Evolutionary conservation across 1,140 invertebrate species (phyloP), one percentile per base, ranked within the genome.

Genomic region (Dendrolimus punctatus): DNA sequence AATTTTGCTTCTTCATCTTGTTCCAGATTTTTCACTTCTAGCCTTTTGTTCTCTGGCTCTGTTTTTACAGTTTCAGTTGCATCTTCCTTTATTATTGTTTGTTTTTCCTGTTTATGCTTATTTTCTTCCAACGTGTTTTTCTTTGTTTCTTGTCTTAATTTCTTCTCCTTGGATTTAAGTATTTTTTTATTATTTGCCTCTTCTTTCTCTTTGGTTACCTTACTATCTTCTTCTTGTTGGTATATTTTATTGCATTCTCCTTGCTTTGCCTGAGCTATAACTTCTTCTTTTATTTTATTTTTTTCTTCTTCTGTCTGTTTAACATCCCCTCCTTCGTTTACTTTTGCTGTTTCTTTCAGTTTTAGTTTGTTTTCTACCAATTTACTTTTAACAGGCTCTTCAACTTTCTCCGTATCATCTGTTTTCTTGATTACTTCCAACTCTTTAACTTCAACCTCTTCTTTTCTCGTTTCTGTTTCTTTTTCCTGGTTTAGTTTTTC

Each of bases 171-270:
- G 40, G 46, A 36, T 42, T 9, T 6, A 3, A 46, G 2, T n/a
- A 10, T 4, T 46, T 46, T 47, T 7, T 55, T 36, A 53, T 55
- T 45, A 59, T 39, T 59, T 44, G 48, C 9, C 54, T 66, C 53
- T 57, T 66, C 48, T 46, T 68, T 55, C 49, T 60, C 63, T 46
- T 55, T 42, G 8, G 38, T 38, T 7, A 55, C 5, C 10, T 60
- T 57, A 10, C 77, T 71, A 44, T 70, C 62, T 58, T 86, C 76
- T 58, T 60, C 40, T 62, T 63, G 49, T n/a, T 52, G 8, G 51
- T 39, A n/a, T 48, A 43, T 43, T 5, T 49, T 10, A 49, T 41
- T 23, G 6, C 39, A 10, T 53, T 8, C 6, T n/a, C 2, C 40
- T 7, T 3, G 8, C 41, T 46, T 8, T 40, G 44, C 40, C 48